Evolutionary conservation across 2,888 invertebrate genomes (phyloP), one percentile per base, ranked within the genome.

Genomic region (Drosophila phalerata): DNA sequence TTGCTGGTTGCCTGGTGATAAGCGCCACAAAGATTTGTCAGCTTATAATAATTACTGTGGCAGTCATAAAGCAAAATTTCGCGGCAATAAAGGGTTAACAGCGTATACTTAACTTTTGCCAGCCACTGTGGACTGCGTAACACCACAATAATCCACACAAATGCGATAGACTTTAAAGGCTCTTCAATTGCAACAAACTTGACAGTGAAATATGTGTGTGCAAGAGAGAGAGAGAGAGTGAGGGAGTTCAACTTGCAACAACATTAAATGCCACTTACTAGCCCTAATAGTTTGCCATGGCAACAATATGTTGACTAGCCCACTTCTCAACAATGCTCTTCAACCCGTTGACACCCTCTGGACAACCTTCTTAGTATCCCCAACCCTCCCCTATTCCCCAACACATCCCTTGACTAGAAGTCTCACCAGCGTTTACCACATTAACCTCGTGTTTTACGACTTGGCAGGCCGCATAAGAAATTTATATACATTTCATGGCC

Each of bases 361-460:
- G 10, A 32, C 15, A 40, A 13, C 1, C 43, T 37, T 28, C 37
- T 9, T 6, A 2, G 34, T 28, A 5, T 25, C 60, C 32, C n/a
- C 13, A 0, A 30, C 9, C 30, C 43, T 4, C 17, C n/a, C n/a
- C 28, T 30, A 10, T 38, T 0, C 5, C 40, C 6, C 22, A 15
- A 6, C 42, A 19, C 30, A 19, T 34, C 45, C 28, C 61, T 57
- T 53, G 51, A 28, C 60, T 19, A 55, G 42, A 51, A 47, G 68
- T 62, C 83, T 77, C 62, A 77, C 70, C 81, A 77, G 73, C 78
- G 58, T 73, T 84, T 84, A 85, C 84, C 84, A 84, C 84, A 84
- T 84, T 84, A 84, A 88, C 84, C 84, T 86, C 84, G 73, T 84
- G 84, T 84, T 88, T 84, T 84, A 84, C 84, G 84, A 84, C 87